Percentiles rank a stretch among this genome's conserved stretches.
Conservation (phyloP, 2,113 vertebrate species). For the Falcunculus frontatus region DNA sequence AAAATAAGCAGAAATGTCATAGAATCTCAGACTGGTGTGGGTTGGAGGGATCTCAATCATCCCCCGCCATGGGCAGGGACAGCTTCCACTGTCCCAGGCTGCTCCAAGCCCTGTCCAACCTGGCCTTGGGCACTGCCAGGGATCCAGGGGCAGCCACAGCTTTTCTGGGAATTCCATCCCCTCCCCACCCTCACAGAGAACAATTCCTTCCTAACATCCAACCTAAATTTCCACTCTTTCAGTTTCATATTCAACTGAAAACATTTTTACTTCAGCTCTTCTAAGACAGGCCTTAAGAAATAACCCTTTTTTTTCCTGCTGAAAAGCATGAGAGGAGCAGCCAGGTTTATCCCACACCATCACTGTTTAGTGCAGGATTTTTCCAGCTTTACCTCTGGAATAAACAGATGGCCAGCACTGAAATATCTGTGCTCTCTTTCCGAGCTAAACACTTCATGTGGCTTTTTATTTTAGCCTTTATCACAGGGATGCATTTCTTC, state of each 20-base stretch:
- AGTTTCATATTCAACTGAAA: not conserved
- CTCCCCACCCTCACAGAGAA: not conserved
- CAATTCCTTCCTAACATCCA: not conserved
- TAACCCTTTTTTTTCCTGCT: not conserved
- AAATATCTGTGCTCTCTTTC: not conserved
- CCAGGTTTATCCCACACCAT: not conserved
- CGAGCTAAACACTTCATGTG: fast-evolving
- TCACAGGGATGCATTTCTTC: not conserved
- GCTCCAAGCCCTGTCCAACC: not conserved
- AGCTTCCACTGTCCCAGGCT: fast-evolving
- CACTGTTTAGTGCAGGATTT: not conserved
- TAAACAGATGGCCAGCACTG: not conserved
- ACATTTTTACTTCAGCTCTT: not conserved
- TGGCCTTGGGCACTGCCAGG: not conserved
- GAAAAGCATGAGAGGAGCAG: not conserved
- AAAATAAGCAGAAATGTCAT: not conserved
- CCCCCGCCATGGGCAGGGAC: not conserved
- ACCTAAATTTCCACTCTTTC: not conserved
- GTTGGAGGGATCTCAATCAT: not conserved
- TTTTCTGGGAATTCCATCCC: too few species aligned
- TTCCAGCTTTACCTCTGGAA: not conserved
- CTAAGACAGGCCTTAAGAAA: not conserved
- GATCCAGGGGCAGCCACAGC: not conserved
- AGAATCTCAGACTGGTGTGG: too few species aligned
- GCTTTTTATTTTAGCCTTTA: not conserved